Percentiles rank a stretch among this genome's conserved stretches.
Conservation (phyloP, 2,113 vertebrate genomes). For the Nansenia antarctica region DNA sequence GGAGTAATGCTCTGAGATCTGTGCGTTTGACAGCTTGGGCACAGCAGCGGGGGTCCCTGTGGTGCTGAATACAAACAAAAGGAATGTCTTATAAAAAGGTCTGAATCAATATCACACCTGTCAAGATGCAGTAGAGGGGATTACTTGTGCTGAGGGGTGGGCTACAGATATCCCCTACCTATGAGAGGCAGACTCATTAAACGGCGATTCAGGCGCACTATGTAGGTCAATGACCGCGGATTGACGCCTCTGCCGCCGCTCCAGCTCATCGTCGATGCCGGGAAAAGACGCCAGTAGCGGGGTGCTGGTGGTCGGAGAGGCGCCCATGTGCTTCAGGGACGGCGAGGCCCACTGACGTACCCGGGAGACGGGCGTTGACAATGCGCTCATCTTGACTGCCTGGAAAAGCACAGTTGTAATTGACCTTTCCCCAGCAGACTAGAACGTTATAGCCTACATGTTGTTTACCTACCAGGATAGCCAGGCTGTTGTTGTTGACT, state of each 20-base stretch:
- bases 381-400: conserved; percentile 65
- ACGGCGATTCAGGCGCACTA: conserved; percentile 61
- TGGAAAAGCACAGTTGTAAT: no score
- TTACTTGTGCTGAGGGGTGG: background rate
- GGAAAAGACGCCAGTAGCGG: conserved; percentile 79
- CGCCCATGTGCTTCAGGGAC: conserved; percentile 60
- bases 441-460: no score
- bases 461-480: no score
- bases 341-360: conserved; percentile 64
- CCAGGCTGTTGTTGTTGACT: no score
- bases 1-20: conserved; percentile 94
- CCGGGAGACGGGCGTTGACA: conserved; percentile 64
- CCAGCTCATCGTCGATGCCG: conserved; percentile 88
- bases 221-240: conserved; percentile 84
- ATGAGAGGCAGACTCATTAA: conserved; percentile 65
- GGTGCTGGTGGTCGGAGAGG: conserved; percentile 70
- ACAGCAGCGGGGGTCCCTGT: conserved; percentile 75
- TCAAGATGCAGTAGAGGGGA: background rate
- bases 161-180: conserved; percentile 65
- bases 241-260: conserved; percentile 83
- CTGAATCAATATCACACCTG: background rate
- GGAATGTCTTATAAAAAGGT: background rate
- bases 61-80: conserved; percentile 48
- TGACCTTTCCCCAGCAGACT: no score
- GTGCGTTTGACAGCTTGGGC: conserved; percentile 83